Percentiles rank a stretch among this genome's conserved stretches.
Evolutionary conservation across 2,888 invertebrate species (phyloP).

Genomic region (Rotaria sp.): DNA sequence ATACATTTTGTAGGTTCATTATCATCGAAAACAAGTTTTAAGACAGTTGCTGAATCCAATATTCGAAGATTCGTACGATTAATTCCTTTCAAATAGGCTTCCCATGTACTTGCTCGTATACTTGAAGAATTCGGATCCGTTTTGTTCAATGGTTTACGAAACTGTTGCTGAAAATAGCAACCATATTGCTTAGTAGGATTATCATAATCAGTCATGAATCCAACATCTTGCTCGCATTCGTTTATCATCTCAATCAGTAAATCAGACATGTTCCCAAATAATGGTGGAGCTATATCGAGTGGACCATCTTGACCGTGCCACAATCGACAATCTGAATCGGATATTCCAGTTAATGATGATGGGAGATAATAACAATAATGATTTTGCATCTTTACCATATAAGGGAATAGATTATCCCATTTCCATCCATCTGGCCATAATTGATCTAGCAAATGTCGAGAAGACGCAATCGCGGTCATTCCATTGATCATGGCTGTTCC

Average conservation of each 20-base stretch:
- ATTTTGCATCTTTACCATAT: not conserved
- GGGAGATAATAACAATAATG: too few species aligned
- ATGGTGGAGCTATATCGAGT: not conserved
- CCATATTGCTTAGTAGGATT: not conserved
- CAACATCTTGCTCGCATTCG: not conserved
- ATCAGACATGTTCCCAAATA: not conserved
- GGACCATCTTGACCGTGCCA: not conserved
- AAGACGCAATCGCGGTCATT: not conserved
- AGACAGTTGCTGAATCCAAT: not conserved
- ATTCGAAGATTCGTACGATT: not conserved
- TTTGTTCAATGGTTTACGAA: not conserved
- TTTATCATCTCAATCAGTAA: not conserved
- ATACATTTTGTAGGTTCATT: not conserved
- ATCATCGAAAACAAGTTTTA: not conserved
- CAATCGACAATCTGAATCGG: not conserved
- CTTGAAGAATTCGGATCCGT: not conserved
- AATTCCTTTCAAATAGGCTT: not conserved
- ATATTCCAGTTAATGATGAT: not conserved
- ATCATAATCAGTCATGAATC: not conserved
- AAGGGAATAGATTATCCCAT: not conserved
- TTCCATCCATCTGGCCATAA: not conserved
- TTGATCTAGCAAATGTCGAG: not conserved
- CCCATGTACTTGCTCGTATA: not conserved
- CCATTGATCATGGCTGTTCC: not conserved
- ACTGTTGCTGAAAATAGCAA: not conserved